Base-by-base conservation (phyloP, 2,888 invertebrate species). In the Drepana falcataria region DNA sequence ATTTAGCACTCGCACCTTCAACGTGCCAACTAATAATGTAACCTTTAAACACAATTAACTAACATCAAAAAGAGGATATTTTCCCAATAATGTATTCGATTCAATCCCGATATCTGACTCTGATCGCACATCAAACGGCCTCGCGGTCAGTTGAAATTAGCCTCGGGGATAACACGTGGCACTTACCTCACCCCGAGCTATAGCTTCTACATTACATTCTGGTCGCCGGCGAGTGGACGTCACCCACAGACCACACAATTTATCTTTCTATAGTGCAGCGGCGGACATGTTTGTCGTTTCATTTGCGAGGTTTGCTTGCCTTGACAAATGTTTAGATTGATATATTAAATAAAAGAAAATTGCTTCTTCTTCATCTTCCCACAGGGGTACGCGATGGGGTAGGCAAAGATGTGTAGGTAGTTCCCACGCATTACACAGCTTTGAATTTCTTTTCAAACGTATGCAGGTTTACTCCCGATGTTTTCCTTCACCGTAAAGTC, bases 81-180 rank as follows among this genome's bases (percentile, higher is more conserved):
- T 21, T 21, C 21, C 1, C 21, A 21, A 21, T 21, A 21, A 21
- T 21, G 21, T 21, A 21, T 21, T 21, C 21, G 21, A 21, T 21
- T 21, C 21, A 74, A 68, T 61, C 55, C 60, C 65, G 63, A 69
- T 81, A 75, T 78, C 71, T 77, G 76, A 87, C 82, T 80, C 79
- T 80, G 75, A 80, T 79, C 73, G 83, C 82, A 85, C 79, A 83
- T 87, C 87, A 85, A 85, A 84, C 73, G 79, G 73, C 76, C 77
- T 73, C 72, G 67, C 83, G 88, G 88, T 88, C 88, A 87, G 85
- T 81, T 69, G 69, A 80, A 87, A 88, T 88, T 87, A 89, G 87
- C 87, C 81, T 78, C 79, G 71, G 87, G 88, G 82, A 81, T 81
- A 85, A 85, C 83, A 85, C 83, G 79, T 77, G 81, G 83, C 86